Evolutionary conservation across 2,888 invertebrate genomes (phyloP).

Genomic region (Sinentomon sp.): DNA sequence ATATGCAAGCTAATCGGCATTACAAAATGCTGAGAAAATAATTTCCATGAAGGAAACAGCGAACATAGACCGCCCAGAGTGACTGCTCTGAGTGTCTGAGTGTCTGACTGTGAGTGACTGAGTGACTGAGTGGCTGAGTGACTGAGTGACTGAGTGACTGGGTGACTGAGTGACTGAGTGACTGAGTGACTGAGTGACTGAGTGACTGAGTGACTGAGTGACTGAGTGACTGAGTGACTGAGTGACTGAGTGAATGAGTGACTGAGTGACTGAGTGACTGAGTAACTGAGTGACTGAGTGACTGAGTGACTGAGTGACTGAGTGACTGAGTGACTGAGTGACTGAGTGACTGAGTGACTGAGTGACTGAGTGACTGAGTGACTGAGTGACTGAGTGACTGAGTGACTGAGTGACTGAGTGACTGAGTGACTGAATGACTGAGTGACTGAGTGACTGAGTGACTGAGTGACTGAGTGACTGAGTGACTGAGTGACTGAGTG

Average conservation of each 20-base stretch:
- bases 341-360: constrained; percentile 2
- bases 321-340: constrained; percentile 2
- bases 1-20: too few relatives aligned
- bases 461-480: constrained; percentile 6
- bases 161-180: too few relatives aligned
- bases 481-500: constrained; percentile 6
- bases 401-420: constrained; percentile 6
- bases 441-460: constrained; percentile 6
- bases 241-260: background rate
- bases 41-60: too few relatives aligned
- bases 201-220: too few relatives aligned
- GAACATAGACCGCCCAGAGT: too few relatives aligned
- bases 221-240: too few relatives aligned
- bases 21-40: too few relatives aligned
- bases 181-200: too few relatives aligned
- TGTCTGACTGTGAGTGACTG: too few relatives aligned
- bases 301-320: constrained; percentile 1
- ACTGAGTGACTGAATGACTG: constrained; percentile 6
- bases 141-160: too few relatives aligned
- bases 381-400: constrained; percentile 5
- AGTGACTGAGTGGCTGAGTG: too few relatives aligned
- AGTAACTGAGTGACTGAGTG: constrained; percentile 3
- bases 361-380: background rate
- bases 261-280: background rate
- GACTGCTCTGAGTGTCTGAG: too few relatives aligned